These are phyloP conservation scores for Parapristionchus giblindavisi DNA, from an alignment of 2,888 invertebrate species.

Conservation along the genomic window DNA sequence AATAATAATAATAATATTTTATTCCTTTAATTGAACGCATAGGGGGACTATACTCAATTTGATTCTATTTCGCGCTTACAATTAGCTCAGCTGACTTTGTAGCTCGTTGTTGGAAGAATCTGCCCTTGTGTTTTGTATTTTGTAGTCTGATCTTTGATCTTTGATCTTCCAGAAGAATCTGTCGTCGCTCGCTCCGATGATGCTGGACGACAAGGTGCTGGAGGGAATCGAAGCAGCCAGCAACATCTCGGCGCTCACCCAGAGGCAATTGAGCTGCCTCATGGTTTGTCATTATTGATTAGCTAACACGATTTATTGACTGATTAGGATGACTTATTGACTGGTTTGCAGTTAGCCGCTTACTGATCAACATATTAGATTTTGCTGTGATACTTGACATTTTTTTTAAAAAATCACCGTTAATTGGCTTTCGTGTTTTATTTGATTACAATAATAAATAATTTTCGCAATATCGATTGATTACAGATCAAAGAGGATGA, in stretches of 20 bases:
- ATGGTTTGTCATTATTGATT: background rate
- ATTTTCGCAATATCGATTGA: background rate
- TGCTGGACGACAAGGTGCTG: background rate
- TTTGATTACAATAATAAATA: background rate
- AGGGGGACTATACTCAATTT: no score
- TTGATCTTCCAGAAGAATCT: background rate
- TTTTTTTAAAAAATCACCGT: background rate
- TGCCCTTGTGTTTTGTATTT: no score
- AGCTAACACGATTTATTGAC: background rate
- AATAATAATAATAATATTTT: no score
- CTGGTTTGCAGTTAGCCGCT: background rate
- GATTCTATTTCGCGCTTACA: no score
- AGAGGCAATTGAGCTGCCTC: constrained; percentile 15
- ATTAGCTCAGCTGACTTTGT: no score
- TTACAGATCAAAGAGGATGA: background rate
- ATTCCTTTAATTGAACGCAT: background rate
- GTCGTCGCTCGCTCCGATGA: background rate
- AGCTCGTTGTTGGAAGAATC: no score
- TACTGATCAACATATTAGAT: background rate
- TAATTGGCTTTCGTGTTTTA: background rate
- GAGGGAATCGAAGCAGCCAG: background rate
- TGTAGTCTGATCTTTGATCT: background rate
- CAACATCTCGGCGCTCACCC: background rate
- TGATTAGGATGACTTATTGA: background rate
- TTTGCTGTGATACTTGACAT: no score